Evolutionary conservation across 2,113 vertebrate species (phyloP).

Genomic region (Podiceps cristatus): DNA sequence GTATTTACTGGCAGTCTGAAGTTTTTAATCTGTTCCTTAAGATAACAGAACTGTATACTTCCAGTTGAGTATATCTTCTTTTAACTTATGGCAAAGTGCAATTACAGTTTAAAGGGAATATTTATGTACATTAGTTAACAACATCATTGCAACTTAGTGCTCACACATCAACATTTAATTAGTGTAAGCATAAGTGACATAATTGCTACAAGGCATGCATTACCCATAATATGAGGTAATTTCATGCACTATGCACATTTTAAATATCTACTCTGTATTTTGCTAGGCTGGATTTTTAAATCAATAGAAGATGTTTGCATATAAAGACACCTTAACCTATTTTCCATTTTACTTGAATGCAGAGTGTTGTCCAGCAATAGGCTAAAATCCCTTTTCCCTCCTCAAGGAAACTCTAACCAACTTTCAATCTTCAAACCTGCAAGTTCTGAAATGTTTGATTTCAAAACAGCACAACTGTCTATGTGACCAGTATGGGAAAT

Average conservation of each 20-base stretch:
- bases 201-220: conserved; percentile 85
- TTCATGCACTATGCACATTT: conserved; percentile 83
- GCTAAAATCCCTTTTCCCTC: neutral
- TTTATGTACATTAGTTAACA: conserved; percentile 87
- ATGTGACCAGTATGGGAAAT: neutral
- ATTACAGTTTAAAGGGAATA: conserved; percentile 84
- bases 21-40: conserved; percentile 34
- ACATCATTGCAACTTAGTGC: conserved; percentile 83
- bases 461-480: neutral
- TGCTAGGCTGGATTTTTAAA: conserved; percentile 75
- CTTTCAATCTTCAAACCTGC: neutral
- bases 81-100: conserved; percentile 76
- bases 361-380: neutral
- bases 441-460: neutral
- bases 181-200: conserved; percentile 84
- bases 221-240: conserved; percentile 84
- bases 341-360: neutral
- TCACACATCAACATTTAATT: conserved; percentile 88
- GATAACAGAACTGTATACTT: conserved; percentile 26
- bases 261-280: conserved; percentile 79
- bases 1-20: conserved; percentile 4
- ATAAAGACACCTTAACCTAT: conserved; percentile 40
- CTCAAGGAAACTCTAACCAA: neutral
- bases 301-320: conserved; percentile 71
- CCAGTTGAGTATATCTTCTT: conserved; percentile 63